Evolutionary conservation across 2,888 invertebrate genomes (phyloP).

Genomic region (Ornithoptera alexandrae): DNA sequence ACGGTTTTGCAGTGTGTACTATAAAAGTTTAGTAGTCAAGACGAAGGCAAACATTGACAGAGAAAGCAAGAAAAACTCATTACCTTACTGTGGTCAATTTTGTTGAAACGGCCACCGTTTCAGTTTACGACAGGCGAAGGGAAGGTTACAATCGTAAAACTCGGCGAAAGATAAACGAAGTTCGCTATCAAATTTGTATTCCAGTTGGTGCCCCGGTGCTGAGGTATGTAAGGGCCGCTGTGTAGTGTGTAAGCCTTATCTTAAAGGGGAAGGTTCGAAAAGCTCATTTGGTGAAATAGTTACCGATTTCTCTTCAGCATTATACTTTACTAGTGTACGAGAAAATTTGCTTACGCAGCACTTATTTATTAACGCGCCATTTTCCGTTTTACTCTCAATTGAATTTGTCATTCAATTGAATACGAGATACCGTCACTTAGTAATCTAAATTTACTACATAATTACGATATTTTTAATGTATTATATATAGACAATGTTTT

Average conservation of each 20-base stretch:
- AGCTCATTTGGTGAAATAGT: slow-evolving; percentile 10
- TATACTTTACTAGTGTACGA: background rate
- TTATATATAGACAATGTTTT: no score
- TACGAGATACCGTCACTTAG: no score
- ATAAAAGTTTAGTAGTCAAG: slow-evolving; percentile 4
- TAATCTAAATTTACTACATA: no score
- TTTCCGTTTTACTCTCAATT: background rate
- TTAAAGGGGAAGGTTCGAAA: slow-evolving; percentile 4
- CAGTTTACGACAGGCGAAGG: slow-evolving; percentile 29
- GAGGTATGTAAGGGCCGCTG: slow-evolving; percentile 28
- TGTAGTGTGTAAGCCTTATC: slow-evolving; percentile 18
- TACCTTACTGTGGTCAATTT: slow-evolving; percentile 28
- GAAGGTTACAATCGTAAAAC: slow-evolving; percentile 29
- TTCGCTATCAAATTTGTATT: slow-evolving; percentile 31
- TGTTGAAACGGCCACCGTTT: slow-evolving; percentile 27
- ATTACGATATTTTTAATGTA: no score
- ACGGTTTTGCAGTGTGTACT: background rate
- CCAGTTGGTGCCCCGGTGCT: slow-evolving; percentile 18
- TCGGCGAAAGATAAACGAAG: slow-evolving; percentile 29
- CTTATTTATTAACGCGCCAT: background rate
- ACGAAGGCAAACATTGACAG: slow-evolving; percentile 5
- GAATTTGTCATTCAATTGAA: background rate
- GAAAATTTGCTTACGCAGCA: background rate
- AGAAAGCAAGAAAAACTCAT: slow-evolving; percentile 25
- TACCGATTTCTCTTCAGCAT: slow-evolving; percentile 6